Base-by-base conservation (phyloP, 2,113 vertebrate genomes). In the Anolis carolinensis region DNA sequence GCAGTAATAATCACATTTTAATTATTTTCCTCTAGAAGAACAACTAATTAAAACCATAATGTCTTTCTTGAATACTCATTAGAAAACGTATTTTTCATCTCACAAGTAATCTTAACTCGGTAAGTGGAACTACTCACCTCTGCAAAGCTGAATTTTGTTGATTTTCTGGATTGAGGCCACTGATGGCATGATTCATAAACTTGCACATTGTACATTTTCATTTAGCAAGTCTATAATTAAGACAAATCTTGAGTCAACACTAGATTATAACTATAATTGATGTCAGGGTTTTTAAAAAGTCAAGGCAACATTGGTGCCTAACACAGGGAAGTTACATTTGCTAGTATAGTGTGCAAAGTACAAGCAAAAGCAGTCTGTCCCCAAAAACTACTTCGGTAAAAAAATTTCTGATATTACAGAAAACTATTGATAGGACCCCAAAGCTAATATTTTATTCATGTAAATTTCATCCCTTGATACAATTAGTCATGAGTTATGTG, bases 151-250 rank as follows among this genome's bases (percentile, higher is more conserved):
- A 71, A 75, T 25, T 27, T 4, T 0, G 84, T 74, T n/a, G 25
- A 79, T 88, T 90, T 83, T 27, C 65, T 18, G 36, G 27, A 52
- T 3, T 9, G 30, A 73, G 85, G 82, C 21, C 23, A 78, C 75
- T 48, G 0, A 2, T 50, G 32, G 72, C 32, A 55, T 18, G 68
- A 77, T 23, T 84, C 76, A 78, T 55, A 55, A 10, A 70, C 62
- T 75, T 89, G 18, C 30, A 86, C 87, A 88, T 44, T 32, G 48
- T 79, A 92, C 84, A 55, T 13, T 0, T 1, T 82, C 82, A 83
- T 39, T 82, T 84, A 65, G 30, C 0, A n/a, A 67, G 34, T 48
- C 32, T 30, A 48, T 79, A 79, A 71, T 71, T 79, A 39, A 78
- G 65, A 39, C 39, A 59, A 39, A 36, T 2, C 70, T 72, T n/a